Evolutionary conservation across 2,888 invertebrate species (phyloP).

Genomic region (Acanthosoma haemorrhoidale): DNA sequence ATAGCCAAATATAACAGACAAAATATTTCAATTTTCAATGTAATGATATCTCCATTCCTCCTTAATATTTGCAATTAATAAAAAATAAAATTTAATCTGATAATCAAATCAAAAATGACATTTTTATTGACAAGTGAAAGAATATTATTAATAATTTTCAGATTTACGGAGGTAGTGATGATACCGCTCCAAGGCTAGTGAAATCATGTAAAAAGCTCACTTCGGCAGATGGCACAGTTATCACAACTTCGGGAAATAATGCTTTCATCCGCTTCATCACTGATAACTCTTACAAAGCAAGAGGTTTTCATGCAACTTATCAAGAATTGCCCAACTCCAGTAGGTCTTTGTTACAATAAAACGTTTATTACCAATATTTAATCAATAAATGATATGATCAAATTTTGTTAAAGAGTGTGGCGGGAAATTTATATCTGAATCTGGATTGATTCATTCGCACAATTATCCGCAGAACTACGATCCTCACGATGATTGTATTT

Average conservation of each 20-base stretch:
- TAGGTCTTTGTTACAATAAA: background rate
- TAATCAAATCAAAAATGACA: too few relatives aligned
- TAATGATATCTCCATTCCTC: too few relatives aligned
- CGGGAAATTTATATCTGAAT: slow-evolving; percentile 56
- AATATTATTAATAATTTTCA: slow-evolving; percentile 42
- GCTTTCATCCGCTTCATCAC: slow-evolving; percentile 65
- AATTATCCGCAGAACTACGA: slow-evolving; percentile 81
- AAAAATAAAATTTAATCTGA: too few relatives aligned
- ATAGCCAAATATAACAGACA: too few relatives aligned
- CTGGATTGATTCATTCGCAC: slow-evolving; percentile 68
- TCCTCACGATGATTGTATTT: slow-evolving; percentile 66
- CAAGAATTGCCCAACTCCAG: slow-evolving; percentile 42
- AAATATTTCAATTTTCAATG: too few relatives aligned
- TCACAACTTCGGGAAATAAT: slow-evolving; percentile 55
- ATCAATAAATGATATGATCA: background rate
- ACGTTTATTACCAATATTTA: background rate
- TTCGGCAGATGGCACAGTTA: slow-evolving; percentile 38
- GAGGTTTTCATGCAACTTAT: slow-evolving; percentile 63
- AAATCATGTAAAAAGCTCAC: slow-evolving; percentile 53
- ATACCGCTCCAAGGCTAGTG: slow-evolving; percentile 53
- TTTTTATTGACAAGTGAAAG: too few relatives aligned
- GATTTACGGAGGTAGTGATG: slow-evolving; percentile 62
- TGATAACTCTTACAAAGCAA: slow-evolving; percentile 53
- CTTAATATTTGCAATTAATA: too few relatives aligned
- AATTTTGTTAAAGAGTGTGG: slow-evolving; percentile 62